Percentiles rank a stretch among this genome's conserved stretches.
Conservation (phyloP, 2,113 vertebrate species). For the Actenoides hombroni region DNA sequence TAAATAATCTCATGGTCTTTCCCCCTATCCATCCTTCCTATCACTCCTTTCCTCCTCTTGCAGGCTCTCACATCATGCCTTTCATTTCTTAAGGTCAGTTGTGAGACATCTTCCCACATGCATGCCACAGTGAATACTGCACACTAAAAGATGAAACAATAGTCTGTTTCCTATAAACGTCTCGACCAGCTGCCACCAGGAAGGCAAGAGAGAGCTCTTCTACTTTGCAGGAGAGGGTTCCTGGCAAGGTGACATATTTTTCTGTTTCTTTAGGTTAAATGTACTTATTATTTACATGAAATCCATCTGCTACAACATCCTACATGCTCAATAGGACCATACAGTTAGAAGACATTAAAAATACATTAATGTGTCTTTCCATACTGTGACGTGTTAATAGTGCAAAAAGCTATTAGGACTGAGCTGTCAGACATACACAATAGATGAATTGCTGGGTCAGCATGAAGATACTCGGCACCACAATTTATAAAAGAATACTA, state of each 20-base stretch:
- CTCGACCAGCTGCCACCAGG: not conserved
- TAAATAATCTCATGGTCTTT: not conserved
- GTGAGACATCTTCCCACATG: not conserved
- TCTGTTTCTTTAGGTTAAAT: not conserved
- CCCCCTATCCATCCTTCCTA: not conserved
- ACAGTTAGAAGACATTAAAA: conserved; percentile 39
- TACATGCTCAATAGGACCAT: not conserved
- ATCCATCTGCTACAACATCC: conserved; percentile 1
- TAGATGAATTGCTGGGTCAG: not conserved
- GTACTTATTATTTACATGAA: not conserved
- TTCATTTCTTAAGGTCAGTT: not conserved
- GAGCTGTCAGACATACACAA: not conserved
- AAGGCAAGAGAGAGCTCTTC: not conserved
- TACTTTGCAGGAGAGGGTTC: not conserved
- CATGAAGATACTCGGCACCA: not conserved
- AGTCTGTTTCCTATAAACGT: not conserved
- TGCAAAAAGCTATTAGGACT: conserved; percentile 3
- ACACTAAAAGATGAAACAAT: not conserved
- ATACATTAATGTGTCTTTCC: conserved; percentile 18
- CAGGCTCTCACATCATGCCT: not conserved
- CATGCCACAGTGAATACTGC: not conserved
- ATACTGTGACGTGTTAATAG: conserved; percentile 9
- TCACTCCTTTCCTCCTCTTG: not conserved
- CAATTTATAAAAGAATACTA: not conserved
- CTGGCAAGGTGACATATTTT: not conserved